Base-by-base conservation (phyloP, 1,140 invertebrate species). In the Eupristina koningsbergeri region DNA sequence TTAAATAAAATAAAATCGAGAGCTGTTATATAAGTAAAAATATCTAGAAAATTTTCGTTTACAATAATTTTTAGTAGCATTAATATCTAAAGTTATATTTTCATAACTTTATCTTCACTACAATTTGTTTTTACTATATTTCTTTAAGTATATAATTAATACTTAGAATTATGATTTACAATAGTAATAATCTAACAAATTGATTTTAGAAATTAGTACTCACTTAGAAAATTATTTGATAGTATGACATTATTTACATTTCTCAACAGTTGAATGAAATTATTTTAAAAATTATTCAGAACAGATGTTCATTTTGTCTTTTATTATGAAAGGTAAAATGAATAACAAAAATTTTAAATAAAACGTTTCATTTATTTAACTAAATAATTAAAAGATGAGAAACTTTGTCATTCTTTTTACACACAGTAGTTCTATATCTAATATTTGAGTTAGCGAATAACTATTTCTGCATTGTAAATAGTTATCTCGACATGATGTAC, bases 401-500 rank as follows among this genome's bases (percentile, higher is more conserved):
- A n/a, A n/a, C n/a, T n/a, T n/a, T n/a, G n/a, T n/a, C n/a, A 45
- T 36, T 73, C 74, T 80, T 75, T 75, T 75, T 41, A 13, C 73
- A 50, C 19, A 75, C 73, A 34, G 13, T 41, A n/a, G 31, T 31
- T 17, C 47, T 26, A 67, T 17, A 26, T 1, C 6, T 8, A 34
- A 61, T 13, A 81, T 61, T 61, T 50, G 69, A 69, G 69, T 81
- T 50, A 81, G 34, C 67, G 22, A 45, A 29, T 45, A 61, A 63
- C 69, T 81, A 73, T 81, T 81, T 81, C 74, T 69, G 74, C 69
- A 81, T 22, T 34, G 6, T 61, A 34, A 39, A 58, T 77, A n/a
- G 26, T 5, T 15, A 29, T n/a, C 17, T 8, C 15, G 8, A 26
- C 39, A 34, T 26, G 45, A 19, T n/a, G n/a, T n/a, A n/a, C n/a